Percentiles rank a stretch among this genome's conserved stretches.
These are phyloP conservation scores for Larimichthys crocea DNA, from an alignment of 2,113 vertebrate species.

Conservation along the genomic window DNA sequence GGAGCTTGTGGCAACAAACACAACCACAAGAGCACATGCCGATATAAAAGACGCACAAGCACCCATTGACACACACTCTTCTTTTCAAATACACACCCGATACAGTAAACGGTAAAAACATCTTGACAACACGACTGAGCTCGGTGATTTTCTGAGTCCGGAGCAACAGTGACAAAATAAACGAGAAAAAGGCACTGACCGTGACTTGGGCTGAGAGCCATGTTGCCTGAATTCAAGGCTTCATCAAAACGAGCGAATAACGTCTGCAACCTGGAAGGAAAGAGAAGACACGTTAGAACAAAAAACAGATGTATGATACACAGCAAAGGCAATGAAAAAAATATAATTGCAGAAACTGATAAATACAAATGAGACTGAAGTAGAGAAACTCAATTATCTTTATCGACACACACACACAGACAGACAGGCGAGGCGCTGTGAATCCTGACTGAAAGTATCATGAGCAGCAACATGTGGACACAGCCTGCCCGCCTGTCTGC, in stretches of 20 bases:
- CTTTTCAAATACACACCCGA: conserved; percentile 14
- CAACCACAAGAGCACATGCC: conserved; percentile 59
- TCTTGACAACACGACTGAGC: conserved; percentile 25
- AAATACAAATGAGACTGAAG: neutral
- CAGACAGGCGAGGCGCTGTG: conserved; percentile 10
- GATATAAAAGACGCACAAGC: conserved; percentile 10
- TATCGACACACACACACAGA: neutral
- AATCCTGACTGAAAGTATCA: conserved; percentile 24
- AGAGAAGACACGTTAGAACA: neutral
- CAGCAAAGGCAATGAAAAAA: neutral
- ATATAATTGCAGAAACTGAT: neutral
- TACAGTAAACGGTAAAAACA: conserved; percentile 11
- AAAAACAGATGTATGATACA: neutral
- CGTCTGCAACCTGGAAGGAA: conserved; percentile 88
- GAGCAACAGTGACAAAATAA: conserved; percentile 10
- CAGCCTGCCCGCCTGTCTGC: conserved; percentile 4
- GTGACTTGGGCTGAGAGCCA: conserved; percentile 90
- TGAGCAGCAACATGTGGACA: conserved; percentile 61
- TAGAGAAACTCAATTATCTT: neutral
- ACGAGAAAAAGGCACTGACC: conserved; percentile 86
- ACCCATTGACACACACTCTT: conserved; percentile 5
- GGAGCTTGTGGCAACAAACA: conserved; percentile 60
- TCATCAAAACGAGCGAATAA: conserved; percentile 97
- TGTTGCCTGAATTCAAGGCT: conserved; percentile 91
- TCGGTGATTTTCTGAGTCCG: neutral